Evolutionary conservation across 2,113 vertebrate species (phyloP).

Genomic region (Emberiza fucata): DNA sequence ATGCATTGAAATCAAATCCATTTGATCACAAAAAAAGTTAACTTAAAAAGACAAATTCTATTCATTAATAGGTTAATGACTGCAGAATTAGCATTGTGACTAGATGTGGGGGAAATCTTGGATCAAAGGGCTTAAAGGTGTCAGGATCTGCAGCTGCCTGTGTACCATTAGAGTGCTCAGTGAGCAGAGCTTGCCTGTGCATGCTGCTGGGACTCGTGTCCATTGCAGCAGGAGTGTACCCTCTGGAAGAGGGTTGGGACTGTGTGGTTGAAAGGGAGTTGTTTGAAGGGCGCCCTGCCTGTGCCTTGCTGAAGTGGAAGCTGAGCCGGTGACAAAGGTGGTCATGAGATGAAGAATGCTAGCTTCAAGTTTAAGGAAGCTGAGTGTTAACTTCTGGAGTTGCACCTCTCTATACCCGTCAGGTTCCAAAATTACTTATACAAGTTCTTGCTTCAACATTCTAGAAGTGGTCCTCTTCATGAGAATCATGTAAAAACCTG

Average conservation of each 20-base stretch:
- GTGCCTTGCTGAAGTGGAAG: not conserved
- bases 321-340: not conserved
- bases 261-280: not conserved
- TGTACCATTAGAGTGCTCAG: not conserved
- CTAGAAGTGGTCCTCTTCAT: not conserved
- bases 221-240: not conserved
- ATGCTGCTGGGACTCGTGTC: not conserved
- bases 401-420: not conserved
- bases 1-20: not conserved
- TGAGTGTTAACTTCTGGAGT: not conserved
- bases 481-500: not conserved
- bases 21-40: not conserved
- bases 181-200: not conserved
- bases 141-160: not conserved
- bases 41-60: not conserved
- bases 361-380: not conserved
- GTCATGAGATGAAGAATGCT: not conserved
- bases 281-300: not conserved
- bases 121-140: not conserved
- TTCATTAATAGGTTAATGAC: not conserved
- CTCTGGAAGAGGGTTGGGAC: fast-evolving
- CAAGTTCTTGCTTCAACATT: not conserved
- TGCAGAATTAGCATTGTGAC: not conserved
- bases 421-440: not conserved
- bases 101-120: not conserved